Percentiles rank a stretch among this genome's conserved stretches.
These are phyloP conservation scores for Drosophila kanekoi DNA, from an alignment of 2,888 invertebrate genomes.

Conservation along the genomic window DNA sequence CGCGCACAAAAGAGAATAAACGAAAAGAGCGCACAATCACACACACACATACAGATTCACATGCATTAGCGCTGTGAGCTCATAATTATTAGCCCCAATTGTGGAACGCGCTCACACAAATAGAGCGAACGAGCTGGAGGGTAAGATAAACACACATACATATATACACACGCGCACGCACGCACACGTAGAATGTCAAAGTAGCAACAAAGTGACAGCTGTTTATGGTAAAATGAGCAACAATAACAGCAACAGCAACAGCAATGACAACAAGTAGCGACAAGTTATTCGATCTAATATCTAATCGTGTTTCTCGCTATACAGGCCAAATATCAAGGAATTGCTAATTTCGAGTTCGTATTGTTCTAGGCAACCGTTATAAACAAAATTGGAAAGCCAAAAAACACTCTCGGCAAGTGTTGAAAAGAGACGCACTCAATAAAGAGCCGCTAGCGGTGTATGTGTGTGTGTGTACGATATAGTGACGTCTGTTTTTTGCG, in stretches of 20 bases:
- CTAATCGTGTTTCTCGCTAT: constrained; percentile 32
- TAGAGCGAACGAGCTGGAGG: constrained; percentile 8
- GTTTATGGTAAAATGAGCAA: constrained; percentile 67
- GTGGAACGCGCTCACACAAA: constrained; percentile 29
- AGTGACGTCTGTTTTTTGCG: constrained; percentile 55
- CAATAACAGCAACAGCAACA: constrained; percentile 26
- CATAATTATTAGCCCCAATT: constrained; percentile 61
- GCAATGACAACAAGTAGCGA: constrained; percentile 52
- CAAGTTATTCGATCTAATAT: constrained; percentile 31
- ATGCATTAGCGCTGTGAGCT: constrained; percentile 35
- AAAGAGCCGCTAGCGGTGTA: neutral
- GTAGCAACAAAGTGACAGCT: constrained; percentile 68
- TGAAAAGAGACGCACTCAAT: constrained; percentile 9
- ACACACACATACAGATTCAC: constrained; percentile 7
- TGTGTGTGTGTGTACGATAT: constrained; percentile 21
- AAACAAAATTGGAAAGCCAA: constrained; percentile 25
- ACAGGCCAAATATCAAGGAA: constrained; percentile 3
- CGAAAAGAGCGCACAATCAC: constrained; percentile 26
- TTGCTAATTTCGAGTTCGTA: neutral
- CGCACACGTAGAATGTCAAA: constrained; percentile 29
- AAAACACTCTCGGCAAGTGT: constrained; percentile 13
- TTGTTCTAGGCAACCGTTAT: constrained; percentile 26
- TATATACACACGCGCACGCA: constrained; percentile 8
- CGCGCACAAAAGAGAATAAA: constrained; percentile 48
- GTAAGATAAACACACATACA: neutral